Evolutionary conservation across 2,113 vertebrate species (phyloP), one percentile per base, ranked within the genome.

Genomic region (Puma concolor): DNA sequence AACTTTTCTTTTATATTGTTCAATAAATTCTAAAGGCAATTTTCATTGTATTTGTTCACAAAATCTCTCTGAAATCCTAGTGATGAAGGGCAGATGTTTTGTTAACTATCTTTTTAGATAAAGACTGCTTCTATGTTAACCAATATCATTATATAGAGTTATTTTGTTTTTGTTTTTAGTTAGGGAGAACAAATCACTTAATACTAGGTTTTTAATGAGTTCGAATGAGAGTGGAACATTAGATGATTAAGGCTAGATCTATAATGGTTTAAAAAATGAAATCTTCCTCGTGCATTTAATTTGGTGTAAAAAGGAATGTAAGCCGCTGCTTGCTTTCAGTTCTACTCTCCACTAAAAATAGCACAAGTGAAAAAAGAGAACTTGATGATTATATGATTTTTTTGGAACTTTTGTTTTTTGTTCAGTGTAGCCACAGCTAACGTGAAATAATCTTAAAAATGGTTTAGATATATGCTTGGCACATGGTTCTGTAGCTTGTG

Each of bases 401-500:
- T 44, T 27, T 66, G 25, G 4, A 64, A 25, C 10, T 48, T 91
- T 91, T 50, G 50, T 82, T 92, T 79, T 76, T 21, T 10, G 38
- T 36, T 50, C 74, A 80, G 33, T 52, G 19, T 94, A 94, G 92
- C 66, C 66, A 88, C 64, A 94, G 17, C 38, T 91, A 96, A 71
- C 69, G 38, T 60, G 63, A 96, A 82, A 2, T 13, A 0, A 48
- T 80, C 93, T 85, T 1, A 69, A 66, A 88, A 96, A 31, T 90
- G 67, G 97, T 97, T 97, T 79, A 95, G 41, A 44, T 93, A 71
- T 74, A 72, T 96, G 84, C 84, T 84, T 95, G 96, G 86, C 64
- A 95, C 44, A 67, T 16, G 38, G 5, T 91, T 96, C 72, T 76
- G 98, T 98, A 98, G 98, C 33, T 96, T 97, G 91, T 98, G 97